Base-by-base conservation (phyloP, 2,113 vertebrate species). In the Prietella phreatophila region DNA sequence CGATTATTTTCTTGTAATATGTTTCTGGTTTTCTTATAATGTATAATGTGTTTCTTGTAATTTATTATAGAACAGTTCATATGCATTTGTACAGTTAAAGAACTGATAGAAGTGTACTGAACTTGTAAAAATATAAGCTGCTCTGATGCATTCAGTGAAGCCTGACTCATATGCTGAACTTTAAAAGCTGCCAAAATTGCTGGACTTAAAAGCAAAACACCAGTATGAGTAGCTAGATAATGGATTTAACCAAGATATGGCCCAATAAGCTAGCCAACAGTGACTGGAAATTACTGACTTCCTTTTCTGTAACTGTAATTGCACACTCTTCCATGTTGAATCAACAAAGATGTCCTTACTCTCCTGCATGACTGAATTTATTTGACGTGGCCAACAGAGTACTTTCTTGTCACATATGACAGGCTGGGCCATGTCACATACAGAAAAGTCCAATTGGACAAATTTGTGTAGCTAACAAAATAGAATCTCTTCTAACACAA, bases 391-490 rank as follows among this genome's bases (percentile, higher is more conserved):
- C 61, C 42, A 84, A 71, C 65, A 78, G 65, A 91, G 89, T 88
- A 25, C 15, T 83, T 56, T 75, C 71, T 20, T 87, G 71, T 87
- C 75, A 84, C 78, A 84, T 87, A 89, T 69, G 73, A 91, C 89
- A 90, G 61, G 75, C 81, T 33, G 69, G 78, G 82, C 90, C 86
- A 89, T 93, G 91, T 93, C 91, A 93, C 88, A 91, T 91, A 88
- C 9, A 85, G 87, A 91, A 91, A 93, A 83, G 9, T 92, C 78
- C 89, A 81, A 73, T 50, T 88, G 56, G 56, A 91, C 92, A 92
- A 92, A 92, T 92, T 93, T 85, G 4, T 92, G 92, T 91, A 93
- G 82, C 86, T 63, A 69, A 87, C 89, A 71, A 93, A 93, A 94
- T 92, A 93, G 86, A 88, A 91, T 56, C 10, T 81, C 56, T 30